Conservation (phyloP, 2,113 vertebrate species). For the Phalacrocorax aristotelis region DNA sequence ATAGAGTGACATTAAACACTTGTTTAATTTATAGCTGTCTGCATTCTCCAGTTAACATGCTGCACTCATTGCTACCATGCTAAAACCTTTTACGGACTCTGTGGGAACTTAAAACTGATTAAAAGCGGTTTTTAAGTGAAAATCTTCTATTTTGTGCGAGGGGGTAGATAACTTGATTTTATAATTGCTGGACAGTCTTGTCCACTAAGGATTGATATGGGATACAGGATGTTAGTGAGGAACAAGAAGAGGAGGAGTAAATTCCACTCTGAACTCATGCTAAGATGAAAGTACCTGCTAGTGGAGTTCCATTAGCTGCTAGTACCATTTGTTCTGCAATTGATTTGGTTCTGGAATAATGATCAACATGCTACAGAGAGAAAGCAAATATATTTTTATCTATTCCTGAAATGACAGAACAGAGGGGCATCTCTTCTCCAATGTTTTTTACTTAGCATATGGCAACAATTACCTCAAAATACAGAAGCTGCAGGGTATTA, state of each 20-base stretch:
- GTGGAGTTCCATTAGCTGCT: conserved; percentile 79
- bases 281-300: conserved; percentile 79
- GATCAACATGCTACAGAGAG: conserved; percentile 83
- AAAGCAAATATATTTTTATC: conserved; percentile 6
- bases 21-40: conserved; percentile 5
- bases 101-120: background rate
- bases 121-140: background rate
- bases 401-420: background rate
- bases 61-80: background rate
- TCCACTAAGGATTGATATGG: background rate
- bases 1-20: background rate
- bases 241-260: background rate
- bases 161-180: background rate
- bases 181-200: background rate
- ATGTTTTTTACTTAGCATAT: background rate
- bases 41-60: background rate
- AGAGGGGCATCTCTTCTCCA: background rate
- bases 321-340: conserved; percentile 90
- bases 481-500: background rate
- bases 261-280: background rate
- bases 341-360: conserved; percentile 95
- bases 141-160: background rate
- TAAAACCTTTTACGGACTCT: background rate
- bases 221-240: background rate
- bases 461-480: background rate